These are phyloP conservation scores for Gymnoscopelus microlampas DNA, from an alignment of 2,797 vertebrate species.

Conservation along the genomic window DNA sequence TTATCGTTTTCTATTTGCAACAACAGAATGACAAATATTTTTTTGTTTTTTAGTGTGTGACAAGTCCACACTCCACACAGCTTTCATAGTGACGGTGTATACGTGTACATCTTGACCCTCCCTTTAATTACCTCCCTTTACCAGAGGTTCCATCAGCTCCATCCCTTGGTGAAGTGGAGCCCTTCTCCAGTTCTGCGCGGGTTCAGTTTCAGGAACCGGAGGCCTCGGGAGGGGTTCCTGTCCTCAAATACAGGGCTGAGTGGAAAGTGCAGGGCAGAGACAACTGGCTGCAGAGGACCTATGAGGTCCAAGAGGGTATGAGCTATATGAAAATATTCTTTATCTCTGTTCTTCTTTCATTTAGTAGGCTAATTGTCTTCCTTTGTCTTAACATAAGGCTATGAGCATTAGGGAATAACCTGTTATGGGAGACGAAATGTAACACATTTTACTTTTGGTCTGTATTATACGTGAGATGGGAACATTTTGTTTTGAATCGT, in stretches of 20 bases:
- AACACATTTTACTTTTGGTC: too few species aligned
- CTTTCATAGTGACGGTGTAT: conserved; percentile 36
- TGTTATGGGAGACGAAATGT: too few species aligned
- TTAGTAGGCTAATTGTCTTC: too few species aligned
- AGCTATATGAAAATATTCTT: too few species aligned
- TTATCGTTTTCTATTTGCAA: too few species aligned
- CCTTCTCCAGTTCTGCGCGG: conserved; percentile 93
- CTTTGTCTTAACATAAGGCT: too few species aligned
- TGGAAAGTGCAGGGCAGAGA: conserved; percentile 84
- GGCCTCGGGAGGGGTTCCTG: conserved; percentile 91
- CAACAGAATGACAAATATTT: too few species aligned
- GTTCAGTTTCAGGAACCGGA: conserved; percentile 93
- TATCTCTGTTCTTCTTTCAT: too few species aligned
- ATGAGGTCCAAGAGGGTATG: conserved; percentile 88
- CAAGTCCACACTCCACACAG: conserved; percentile 11
- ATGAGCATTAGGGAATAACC: too few species aligned
- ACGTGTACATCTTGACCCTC: neutral
- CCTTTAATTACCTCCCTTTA: conserved; percentile 33
- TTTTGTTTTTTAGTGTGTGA: conserved; percentile 3
- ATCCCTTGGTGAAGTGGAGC: conserved; percentile 86
- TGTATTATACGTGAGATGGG: conserved; percentile 43
- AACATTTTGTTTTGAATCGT: conserved; percentile 50
- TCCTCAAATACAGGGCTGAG: conserved; percentile 90
- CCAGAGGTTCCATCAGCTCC: conserved; percentile 95
- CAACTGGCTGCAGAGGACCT: conserved; percentile 84